Percentiles rank a stretch among this genome's conserved stretches.
Conservation (phyloP, 2,113 vertebrate species). For the Monarcha castaneiventris region DNA sequence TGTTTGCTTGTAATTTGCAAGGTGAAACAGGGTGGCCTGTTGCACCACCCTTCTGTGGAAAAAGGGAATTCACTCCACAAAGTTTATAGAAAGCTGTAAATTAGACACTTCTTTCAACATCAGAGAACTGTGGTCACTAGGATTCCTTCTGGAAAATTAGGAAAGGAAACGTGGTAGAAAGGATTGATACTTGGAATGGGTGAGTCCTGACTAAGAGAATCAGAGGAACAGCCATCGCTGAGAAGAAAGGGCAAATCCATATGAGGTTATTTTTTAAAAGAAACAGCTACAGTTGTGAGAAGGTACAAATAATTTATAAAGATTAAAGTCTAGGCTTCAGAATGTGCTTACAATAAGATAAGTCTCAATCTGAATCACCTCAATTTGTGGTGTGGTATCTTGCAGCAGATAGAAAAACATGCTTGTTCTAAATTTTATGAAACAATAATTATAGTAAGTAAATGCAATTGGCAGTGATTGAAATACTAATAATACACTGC, state of each 20-base stretch:
- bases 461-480: conserved; percentile 61
- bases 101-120: background rate
- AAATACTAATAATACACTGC: conserved; percentile 36
- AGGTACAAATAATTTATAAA: background rate
- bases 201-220: background rate
- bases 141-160: background rate
- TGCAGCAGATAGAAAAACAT: conserved; percentile 36
- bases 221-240: background rate
- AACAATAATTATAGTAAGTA: conserved; percentile 61
- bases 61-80: background rate
- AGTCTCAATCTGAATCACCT: background rate
- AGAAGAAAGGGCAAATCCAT: background rate
- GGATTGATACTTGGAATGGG: background rate
- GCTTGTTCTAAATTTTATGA: conserved; percentile 13
- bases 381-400: conserved; percentile 4
- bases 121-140: background rate
- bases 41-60: background rate
- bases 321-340: background rate
- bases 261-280: background rate
- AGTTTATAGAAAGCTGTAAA: background rate
- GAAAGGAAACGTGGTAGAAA: background rate
- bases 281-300: background rate
- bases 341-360: background rate
- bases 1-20: background rate
- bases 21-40: background rate